phyloP scores from a whole-genome alignment of 2,113 vertebrate genomes.

The Ptilorrhoa leucosticta region DNA sequence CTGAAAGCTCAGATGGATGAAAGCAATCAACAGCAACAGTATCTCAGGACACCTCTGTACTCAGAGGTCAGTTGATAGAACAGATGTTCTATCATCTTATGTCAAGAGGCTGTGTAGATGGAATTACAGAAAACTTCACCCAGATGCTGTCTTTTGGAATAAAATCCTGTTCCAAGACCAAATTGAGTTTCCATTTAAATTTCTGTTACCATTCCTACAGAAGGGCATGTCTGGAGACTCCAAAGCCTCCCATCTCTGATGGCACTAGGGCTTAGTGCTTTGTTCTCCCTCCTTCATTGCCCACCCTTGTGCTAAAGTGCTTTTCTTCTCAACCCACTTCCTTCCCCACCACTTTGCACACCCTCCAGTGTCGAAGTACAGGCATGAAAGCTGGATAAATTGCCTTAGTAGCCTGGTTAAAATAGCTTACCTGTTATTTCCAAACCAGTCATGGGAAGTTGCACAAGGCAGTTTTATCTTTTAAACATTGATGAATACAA shows the following conservation, averaged over 20 bases:
- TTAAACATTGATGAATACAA: background rate
- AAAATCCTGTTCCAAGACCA: background rate
- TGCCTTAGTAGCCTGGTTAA: background rate
- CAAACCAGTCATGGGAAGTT: background rate
- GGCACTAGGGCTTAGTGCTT: background rate
- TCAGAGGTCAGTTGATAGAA: background rate
- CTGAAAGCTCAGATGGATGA: background rate
- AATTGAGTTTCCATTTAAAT: background rate
- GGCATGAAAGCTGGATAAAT: background rate
- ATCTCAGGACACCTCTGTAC: background rate
- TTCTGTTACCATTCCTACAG: background rate
- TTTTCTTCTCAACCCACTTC: background rate
- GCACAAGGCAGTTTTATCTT: background rate
- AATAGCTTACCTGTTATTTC: background rate
- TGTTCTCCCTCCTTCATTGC: background rate
- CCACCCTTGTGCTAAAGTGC: background rate
- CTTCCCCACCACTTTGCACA: background rate
- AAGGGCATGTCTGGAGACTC: background rate
- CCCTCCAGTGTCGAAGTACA: background rate
- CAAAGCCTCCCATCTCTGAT: background rate
- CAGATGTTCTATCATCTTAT: background rate
- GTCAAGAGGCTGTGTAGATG: background rate
- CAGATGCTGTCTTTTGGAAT: background rate
- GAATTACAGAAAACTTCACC: background rate
- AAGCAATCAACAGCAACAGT: background rate